Base-by-base conservation (phyloP, 2,113 vertebrate species). In the Thryonomys swinderianus region DNA sequence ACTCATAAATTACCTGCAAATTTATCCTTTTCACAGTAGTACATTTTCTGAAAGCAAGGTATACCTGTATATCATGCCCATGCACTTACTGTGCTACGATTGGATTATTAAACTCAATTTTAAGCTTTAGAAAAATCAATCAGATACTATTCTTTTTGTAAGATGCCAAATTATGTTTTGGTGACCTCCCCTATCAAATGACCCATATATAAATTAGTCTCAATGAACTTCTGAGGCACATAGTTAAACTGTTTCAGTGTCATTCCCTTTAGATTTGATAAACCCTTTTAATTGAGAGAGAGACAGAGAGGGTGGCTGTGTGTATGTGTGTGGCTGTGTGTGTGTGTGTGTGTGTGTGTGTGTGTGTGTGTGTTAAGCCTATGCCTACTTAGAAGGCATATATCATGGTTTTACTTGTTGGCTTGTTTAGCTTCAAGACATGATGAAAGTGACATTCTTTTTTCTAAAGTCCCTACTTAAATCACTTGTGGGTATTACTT, bases 51-150 rank as follows among this genome's bases (percentile, higher is more conserved):
- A 89, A 95, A 85, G 42, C 66, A 85, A 11, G 3, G 5, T 51
- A 69, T 69, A 89, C 69, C 76, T 96, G 27, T 90, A 82, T 91
- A 67, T 92, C 76, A 82, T 85, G 48, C 34, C 64, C 48, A 79
- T 84, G 96, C 85, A 95, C 59, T 96, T 87, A 48, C 66, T 93
- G 53, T 69, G n/a, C n/a, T 82, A 34, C 3, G 21, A 94, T 87
- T 87, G 69, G 71, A 93, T 95, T 96, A 92, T 95, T 85, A 95
- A 96, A 93, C 66, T 91, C 12, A 5, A 73, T 96, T 93, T 85
- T 80, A 94, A 64, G 61, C 81, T 86, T 90, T 87, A 74, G 32
- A 89, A 95, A 94, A 95, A 96, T 95, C 95, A 96, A 32, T 91
- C 67, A 42, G 27, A 20, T 95, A 74, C 45, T 66, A 79, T 82